A percentile compares a stretch with the other conserved stretches of the same genome.
Conservation (phyloP, 2,797 vertebrate genomes). For the Malurus leucopterus region DNA sequence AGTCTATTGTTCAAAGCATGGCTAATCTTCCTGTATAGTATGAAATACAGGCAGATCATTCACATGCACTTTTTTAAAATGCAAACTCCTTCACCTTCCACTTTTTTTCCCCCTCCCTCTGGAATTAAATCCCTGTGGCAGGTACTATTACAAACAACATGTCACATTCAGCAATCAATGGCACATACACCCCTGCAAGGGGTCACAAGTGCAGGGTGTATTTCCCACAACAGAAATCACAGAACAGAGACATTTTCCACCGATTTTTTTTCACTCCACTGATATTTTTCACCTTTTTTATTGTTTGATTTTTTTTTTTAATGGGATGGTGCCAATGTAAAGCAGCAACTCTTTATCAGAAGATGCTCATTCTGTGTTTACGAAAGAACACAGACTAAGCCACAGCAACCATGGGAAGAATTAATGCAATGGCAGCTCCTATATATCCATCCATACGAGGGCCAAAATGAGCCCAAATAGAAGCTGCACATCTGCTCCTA, state of each 20-base stretch:
- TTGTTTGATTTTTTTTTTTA: not conserved
- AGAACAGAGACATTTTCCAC: not conserved
- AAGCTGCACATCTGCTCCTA: conserved; percentile 55
- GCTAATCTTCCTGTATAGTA: not conserved
- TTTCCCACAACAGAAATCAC: not conserved
- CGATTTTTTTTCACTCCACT: not conserved
- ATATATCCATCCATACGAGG: not conserved
- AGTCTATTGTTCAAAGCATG: not conserved
- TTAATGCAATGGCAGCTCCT: conserved; percentile 21
- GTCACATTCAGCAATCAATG: not conserved
- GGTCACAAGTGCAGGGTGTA: not conserved
- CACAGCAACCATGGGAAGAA: not conserved
- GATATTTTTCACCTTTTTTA: not conserved
- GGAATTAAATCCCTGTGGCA: not conserved
- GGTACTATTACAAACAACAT: not conserved
- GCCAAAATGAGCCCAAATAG: conserved; percentile 3
- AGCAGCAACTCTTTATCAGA: not conserved
- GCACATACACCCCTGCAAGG: not conserved
- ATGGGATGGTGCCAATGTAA: not conserved
- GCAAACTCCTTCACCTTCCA: not conserved
- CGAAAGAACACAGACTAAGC: not conserved
- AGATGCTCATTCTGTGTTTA: not conserved
- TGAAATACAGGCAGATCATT: not conserved
- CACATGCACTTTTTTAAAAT: not conserved
- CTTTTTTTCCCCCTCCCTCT: accelerated